Percentiles rank a stretch among this genome's conserved stretches.
Evolutionary conservation across 2,888 invertebrate genomes (phyloP).

Genomic region (Parochlus steinenii): DNA sequence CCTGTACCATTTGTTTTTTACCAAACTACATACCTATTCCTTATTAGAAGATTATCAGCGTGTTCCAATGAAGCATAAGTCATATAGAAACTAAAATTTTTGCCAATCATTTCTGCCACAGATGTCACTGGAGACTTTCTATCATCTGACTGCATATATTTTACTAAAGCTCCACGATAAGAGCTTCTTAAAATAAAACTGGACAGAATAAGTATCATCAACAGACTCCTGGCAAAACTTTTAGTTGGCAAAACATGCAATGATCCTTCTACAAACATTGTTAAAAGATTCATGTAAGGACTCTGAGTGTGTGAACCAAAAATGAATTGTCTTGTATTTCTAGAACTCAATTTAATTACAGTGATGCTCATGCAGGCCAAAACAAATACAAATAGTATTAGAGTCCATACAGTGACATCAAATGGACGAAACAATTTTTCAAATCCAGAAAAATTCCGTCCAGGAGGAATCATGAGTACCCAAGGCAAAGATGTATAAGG

Average conservation of each 20-base stretch:
- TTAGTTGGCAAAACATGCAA: background rate
- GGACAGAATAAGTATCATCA: constrained; percentile 7
- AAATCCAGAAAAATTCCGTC: background rate
- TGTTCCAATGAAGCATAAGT: too few relatives aligned
- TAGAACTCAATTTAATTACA: background rate
- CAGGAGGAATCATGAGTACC: constrained; percentile 5
- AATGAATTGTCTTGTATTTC: background rate
- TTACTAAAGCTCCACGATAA: constrained; percentile 4
- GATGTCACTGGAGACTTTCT: background rate
- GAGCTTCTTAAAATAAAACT: background rate
- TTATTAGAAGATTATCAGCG: too few relatives aligned
- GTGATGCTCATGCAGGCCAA: background rate
- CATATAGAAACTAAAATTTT: constrained; percentile 4
- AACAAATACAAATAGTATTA: too few relatives aligned
- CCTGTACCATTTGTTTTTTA: too few relatives aligned
- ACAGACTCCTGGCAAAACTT: constrained; percentile 1
- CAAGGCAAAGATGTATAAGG: too few relatives aligned
- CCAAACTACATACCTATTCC: too few relatives aligned
- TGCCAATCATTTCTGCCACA: constrained; percentile 5
- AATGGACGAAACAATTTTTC: constrained; percentile 7
- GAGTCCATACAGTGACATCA: constrained; percentile 1
- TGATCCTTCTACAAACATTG: background rate
- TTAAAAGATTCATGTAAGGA: constrained; percentile 4
- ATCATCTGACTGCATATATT: constrained; percentile 4
- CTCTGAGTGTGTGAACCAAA: background rate